Conservation (phyloP, 23 tunicate genomes). For the Aplidium turbinatum region DNA sequence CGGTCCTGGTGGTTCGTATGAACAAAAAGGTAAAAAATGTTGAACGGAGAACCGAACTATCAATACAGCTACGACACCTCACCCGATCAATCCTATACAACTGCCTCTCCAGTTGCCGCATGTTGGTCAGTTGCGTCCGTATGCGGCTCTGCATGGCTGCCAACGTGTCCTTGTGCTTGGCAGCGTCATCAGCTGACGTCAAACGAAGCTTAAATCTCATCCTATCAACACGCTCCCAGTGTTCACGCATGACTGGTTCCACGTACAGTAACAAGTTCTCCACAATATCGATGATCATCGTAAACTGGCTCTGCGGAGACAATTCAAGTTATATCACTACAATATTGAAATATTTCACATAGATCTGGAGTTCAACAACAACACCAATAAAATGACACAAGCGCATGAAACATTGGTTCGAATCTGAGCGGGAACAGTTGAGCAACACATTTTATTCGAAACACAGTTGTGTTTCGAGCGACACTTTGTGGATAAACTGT, state of each 20-base stretch:
- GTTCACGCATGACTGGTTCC: constrained; percentile 93
- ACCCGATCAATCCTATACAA: constrained; percentile 72
- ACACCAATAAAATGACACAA: no score
- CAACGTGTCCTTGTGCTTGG: constrained; percentile 61
- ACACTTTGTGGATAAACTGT: no score
- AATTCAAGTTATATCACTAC: no score
- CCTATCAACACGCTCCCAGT: constrained; percentile 77
- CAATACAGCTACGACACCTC: constrained; percentile 2
- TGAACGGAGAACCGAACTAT: not conserved
- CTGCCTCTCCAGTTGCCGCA: constrained; percentile 82
- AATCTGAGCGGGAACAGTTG: no score
- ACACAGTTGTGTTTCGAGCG: no score
- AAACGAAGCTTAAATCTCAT: constrained; percentile 86
- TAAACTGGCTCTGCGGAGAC: constrained; percentile 88
- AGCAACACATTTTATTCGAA: no score
- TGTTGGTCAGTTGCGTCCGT: constrained; percentile 61
- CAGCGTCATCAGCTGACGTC: constrained; percentile 82
- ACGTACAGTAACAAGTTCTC: constrained; percentile 94
- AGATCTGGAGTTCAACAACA: no score
- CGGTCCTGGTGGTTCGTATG: not conserved
- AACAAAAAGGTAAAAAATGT: not conserved
- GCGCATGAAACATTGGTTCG: no score
- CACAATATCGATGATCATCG: constrained; percentile 92
- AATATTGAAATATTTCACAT: no score
- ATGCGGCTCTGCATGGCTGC: constrained; percentile 68